Conservation (phyloP, 2,113 vertebrate species). For the Origma solitaria region DNA sequence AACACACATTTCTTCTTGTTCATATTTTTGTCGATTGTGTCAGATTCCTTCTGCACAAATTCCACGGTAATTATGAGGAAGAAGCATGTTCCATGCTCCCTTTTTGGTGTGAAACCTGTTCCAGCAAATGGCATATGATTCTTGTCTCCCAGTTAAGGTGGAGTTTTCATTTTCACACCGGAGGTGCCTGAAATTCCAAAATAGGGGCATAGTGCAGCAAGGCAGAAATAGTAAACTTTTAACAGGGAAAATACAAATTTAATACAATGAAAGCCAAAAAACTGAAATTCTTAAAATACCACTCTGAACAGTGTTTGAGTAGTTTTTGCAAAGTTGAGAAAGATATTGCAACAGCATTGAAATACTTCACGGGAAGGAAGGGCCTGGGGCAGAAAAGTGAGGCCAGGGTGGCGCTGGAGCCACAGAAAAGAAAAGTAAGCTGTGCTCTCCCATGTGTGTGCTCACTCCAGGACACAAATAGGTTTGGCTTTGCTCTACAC, state of each 20-base stretch:
- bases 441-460: not conserved
- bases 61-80: conserved; percentile 22
- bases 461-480: not conserved
- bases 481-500: not conserved
- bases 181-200: conserved; percentile 4
- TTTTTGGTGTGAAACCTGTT: conserved; percentile 44
- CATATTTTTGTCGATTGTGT: conserved; percentile 8
- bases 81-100: not conserved
- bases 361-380: not conserved
- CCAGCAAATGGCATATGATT: conserved; percentile 27
- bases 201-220: not conserved
- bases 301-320: not conserved
- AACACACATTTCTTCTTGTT: conserved; percentile 12
- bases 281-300: not conserved
- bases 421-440: not conserved
- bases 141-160: not conserved
- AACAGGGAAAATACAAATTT: not conserved
- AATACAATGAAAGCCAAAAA: not conserved
- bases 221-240: not conserved
- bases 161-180: conserved; percentile 20
- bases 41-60: conserved; percentile 21
- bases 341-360: not conserved
- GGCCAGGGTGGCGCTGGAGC: not conserved
- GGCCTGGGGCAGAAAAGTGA: not conserved
- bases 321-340: not conserved